Evolutionary conservation across 2,888 invertebrate species (phyloP).

Genomic region (Ormia ochracea): DNA sequence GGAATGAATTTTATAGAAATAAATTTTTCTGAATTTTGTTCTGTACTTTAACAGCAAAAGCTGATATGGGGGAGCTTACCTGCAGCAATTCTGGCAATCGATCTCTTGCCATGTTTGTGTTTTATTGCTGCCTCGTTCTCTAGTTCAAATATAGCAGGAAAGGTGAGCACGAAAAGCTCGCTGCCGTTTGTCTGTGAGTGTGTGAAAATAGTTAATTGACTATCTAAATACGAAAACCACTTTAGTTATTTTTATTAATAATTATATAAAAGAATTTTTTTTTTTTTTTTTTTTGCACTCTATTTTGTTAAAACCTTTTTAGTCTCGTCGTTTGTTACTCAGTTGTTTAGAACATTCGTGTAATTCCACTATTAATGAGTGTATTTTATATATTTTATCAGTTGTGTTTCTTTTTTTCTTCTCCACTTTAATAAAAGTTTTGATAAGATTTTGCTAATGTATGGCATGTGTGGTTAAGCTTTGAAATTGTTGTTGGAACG

Average conservation of each 20-base stretch:
- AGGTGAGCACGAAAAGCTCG: conserved; percentile 1
- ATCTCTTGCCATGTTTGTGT: conserved; percentile 71
- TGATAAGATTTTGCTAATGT: conserved; percentile 41
- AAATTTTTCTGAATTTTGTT: not conserved
- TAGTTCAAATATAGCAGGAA: conserved; percentile 18
- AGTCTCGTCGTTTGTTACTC: conserved; percentile 2
- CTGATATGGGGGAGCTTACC: conserved; percentile 67
- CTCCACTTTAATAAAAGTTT: conserved; percentile 6
- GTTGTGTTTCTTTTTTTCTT: too few relatives aligned
- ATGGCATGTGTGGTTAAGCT: not conserved
- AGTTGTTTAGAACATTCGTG: not conserved
- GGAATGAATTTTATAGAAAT: not conserved
- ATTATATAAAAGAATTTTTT: not conserved
- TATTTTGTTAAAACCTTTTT: not conserved
- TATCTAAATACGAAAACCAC: conserved; percentile 37
- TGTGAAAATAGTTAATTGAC: conserved; percentile 39
- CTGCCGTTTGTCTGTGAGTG: not conserved
- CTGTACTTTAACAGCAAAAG: not conserved
- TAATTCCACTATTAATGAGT: conserved; percentile 28
- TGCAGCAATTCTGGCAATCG: conserved; percentile 75
- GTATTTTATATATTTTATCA: conserved; percentile 31
- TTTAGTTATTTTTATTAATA: not conserved
- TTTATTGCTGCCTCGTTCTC: conserved; percentile 43
- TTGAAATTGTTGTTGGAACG: not conserved
- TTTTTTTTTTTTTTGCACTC: too few relatives aligned